phyloP scores from a whole-genome alignment of 2,797 vertebrate species.

The Alfaro cultratus region DNA sequence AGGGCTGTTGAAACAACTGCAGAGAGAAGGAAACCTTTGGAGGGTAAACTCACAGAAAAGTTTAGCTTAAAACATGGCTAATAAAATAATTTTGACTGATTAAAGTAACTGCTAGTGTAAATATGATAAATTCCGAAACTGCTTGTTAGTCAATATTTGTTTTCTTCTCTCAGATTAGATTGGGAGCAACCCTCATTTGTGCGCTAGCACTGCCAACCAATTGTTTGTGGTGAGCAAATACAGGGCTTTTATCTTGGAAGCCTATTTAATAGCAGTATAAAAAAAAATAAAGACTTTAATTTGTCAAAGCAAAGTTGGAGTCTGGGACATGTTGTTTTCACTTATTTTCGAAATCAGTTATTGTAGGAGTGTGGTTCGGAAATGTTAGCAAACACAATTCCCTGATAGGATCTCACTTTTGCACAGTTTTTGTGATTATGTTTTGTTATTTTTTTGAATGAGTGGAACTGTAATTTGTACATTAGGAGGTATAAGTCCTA shows the following conservation, averaged over 20 bases:
- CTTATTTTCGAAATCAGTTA: slow-evolving; percentile 75
- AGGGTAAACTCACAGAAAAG: slow-evolving; percentile 41
- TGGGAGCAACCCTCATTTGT: slow-evolving; percentile 44
- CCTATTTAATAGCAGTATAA: slow-evolving; percentile 68
- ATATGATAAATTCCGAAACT: slow-evolving; percentile 59
- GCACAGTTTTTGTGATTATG: slow-evolving; percentile 64
- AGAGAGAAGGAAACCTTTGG: slow-evolving; percentile 15
- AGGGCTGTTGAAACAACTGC: slow-evolving; percentile 26
- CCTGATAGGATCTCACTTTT: slow-evolving; percentile 31
- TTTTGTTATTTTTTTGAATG: slow-evolving; percentile 14
- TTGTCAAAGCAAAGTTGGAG: slow-evolving; percentile 68
- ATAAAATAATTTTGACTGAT: slow-evolving; percentile 39
- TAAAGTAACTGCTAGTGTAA: slow-evolving; percentile 61
- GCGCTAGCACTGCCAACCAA: slow-evolving; percentile 45
- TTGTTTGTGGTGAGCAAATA: slow-evolving; percentile 49
- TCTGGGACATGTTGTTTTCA: slow-evolving; percentile 65
- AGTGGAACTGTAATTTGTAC: slow-evolving; percentile 45
- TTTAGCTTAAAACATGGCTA: slow-evolving; percentile 27
- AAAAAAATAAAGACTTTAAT: slow-evolving; percentile 59
- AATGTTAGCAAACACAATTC: slow-evolving; percentile 66
- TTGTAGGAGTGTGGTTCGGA: slow-evolving; percentile 66
- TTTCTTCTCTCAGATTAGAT: slow-evolving; percentile 62
- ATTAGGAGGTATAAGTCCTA: slow-evolving; percentile 59
- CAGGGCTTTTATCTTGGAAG: slow-evolving; percentile 60
- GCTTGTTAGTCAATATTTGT: slow-evolving; percentile 68